A percentile compares a stretch with the other conserved stretches of the same genome.
These are phyloP conservation scores for Lepidostoma basale DNA, from an alignment of 1,140 invertebrate genomes.

Conservation along the genomic window DNA sequence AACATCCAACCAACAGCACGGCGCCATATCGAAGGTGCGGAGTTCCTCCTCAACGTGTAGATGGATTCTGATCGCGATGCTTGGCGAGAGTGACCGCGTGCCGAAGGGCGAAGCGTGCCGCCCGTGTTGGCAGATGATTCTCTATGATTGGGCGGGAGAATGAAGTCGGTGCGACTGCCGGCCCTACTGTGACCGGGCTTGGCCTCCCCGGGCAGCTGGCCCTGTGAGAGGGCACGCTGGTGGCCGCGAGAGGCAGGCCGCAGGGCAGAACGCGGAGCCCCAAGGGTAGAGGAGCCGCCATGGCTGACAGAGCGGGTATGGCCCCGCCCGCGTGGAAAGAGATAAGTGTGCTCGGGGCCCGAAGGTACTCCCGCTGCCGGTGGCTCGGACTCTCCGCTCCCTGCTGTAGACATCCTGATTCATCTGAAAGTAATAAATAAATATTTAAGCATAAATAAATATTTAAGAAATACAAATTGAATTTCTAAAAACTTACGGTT, in stretches of 20 bases:
- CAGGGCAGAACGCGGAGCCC: constrained; percentile 66
- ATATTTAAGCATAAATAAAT: too few species aligned
- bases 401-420: constrained; percentile 63
- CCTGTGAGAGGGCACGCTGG: constrained; percentile 84
- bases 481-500: too few species aligned
- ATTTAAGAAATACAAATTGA: too few species aligned
- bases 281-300: constrained; percentile 66
- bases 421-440: too few species aligned
- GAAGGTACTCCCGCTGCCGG: constrained; percentile 55
- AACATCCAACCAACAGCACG: constrained; percentile 67
- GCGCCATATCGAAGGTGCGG: constrained; percentile 71
- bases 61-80: constrained; percentile 82
- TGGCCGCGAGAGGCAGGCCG: constrained; percentile 76
- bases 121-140: constrained; percentile 60
- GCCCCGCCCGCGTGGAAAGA: constrained; percentile 63
- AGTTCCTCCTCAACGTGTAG: constrained; percentile 80
- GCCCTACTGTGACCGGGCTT: constrained; percentile 74
- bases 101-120: constrained; percentile 59
- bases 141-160: constrained; percentile 79
- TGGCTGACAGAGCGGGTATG: constrained; percentile 82
- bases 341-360: constrained; percentile 65
- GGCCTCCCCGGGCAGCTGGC: constrained; percentile 67
- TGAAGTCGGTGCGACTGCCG: constrained; percentile 87
- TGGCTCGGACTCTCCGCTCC: constrained; percentile 60
- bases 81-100: constrained; percentile 67